phyloP scores from a whole-genome alignment of 2,888 invertebrate genomes.

The Catonia carolina region DNA sequence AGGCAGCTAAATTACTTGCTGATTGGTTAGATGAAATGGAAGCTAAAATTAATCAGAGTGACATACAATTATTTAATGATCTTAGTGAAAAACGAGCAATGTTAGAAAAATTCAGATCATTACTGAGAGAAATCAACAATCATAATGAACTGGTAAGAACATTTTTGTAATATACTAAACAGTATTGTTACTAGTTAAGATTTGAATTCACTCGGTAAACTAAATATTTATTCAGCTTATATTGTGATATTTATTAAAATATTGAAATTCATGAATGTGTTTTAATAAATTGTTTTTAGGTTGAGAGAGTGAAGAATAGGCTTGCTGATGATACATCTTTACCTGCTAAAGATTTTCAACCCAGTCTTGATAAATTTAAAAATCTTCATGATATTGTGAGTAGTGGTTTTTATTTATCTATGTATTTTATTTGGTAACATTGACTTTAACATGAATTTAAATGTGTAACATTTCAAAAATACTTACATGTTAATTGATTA shows the following conservation, averaged over 20 bases:
- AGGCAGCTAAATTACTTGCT: conserved; percentile 69
- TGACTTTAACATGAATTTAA: no score
- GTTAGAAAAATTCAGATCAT: conserved; percentile 76
- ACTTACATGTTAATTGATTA: no score
- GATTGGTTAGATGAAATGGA: conserved; percentile 89
- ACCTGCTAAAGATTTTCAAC: conserved; percentile 54
- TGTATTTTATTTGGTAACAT: no score
- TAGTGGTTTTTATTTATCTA: no score
- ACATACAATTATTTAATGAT: conserved; percentile 69
- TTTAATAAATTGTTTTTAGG: no score
- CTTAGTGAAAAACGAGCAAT: conserved; percentile 85
- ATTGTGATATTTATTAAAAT: neutral
- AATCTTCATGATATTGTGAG: conserved; percentile 57
- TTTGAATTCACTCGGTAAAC: no score
- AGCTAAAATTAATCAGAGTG: conserved; percentile 68
- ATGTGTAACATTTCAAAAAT: no score
- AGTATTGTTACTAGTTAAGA: no score
- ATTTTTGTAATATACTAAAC: no score
- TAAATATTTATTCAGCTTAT: neutral
- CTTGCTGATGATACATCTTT: conserved; percentile 62
- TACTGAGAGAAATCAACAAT: conserved; percentile 73
- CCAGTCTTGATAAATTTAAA: conserved; percentile 64
- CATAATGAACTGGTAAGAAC: conserved; percentile 62
- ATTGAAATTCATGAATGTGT: no score
- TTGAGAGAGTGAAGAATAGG: conserved; percentile 64